Conservation (phyloP, 2,888 invertebrate genomes). For the Sipha maydis region DNA sequence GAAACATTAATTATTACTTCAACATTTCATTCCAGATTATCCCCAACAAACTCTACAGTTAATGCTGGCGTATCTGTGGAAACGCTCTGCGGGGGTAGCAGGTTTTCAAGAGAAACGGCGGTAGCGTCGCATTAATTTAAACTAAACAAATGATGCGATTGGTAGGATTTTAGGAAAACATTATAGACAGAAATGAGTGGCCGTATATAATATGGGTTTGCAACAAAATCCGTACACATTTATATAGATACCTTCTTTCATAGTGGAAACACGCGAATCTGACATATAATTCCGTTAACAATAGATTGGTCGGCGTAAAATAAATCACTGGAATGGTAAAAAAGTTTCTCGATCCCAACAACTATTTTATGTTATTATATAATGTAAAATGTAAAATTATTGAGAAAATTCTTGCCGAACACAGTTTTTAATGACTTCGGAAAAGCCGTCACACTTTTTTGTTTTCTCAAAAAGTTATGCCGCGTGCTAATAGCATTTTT, state of each 20-base stretch:
- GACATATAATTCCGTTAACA: slow-evolving; percentile 8
- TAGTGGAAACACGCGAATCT: not conserved
- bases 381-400: not conserved
- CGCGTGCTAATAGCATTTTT: not conserved
- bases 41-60: not conserved
- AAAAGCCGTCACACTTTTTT: not conserved
- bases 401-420: not conserved
- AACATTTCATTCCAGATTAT: not conserved
- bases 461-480: not conserved
- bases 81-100: not conserved
- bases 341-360: not conserved
- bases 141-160: slow-evolving; percentile 9
- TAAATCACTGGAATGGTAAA: not conserved
- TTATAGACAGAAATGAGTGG: slow-evolving; percentile 2
- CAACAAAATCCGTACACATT: not conserved
- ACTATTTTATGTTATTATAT: too few relatives aligned
- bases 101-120: not conserved
- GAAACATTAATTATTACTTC: slow-evolving; percentile 36
- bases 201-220: not conserved
- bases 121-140: not conserved
- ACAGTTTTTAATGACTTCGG: not conserved
- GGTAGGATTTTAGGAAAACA: not conserved
- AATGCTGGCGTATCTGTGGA: not conserved
- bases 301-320: not conserved
- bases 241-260: slow-evolving; percentile 1